A percentile compares a stretch with the other conserved stretches of the same genome.
Conservation (phyloP, 2,797 vertebrate genomes). For the Harpagifer antarcticus region DNA sequence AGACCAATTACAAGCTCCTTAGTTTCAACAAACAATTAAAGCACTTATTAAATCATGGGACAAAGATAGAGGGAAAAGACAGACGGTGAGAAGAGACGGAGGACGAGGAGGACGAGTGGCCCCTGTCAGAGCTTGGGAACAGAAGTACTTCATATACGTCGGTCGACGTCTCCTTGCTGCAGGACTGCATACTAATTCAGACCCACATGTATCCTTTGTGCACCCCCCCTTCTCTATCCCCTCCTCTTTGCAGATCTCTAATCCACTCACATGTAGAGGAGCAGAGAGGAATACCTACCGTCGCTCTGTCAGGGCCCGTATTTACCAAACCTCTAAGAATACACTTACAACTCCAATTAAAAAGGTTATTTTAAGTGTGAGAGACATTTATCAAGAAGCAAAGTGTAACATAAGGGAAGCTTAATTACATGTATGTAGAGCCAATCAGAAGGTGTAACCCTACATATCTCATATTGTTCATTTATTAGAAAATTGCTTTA, state of each 20-base stretch:
- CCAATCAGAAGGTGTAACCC: conserved; percentile 8
- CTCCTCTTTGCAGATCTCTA: neutral
- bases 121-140: conserved; percentile 57
- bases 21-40: neutral
- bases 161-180: conserved; percentile 39
- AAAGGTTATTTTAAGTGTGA: neutral
- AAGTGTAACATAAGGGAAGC: neutral
- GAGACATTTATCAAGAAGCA: neutral
- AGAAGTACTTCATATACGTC: conserved; percentile 64
- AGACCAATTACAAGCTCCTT: neutral
- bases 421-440: neutral
- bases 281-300: neutral
- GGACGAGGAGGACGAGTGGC: conserved; percentile 44
- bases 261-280: neutral
- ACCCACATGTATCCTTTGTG: conserved; percentile 14
- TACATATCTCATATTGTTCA: neutral
- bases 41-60: neutral
- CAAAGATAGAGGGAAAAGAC: neutral
- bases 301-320: neutral
- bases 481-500: neutral
- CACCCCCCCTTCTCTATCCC: neutral
- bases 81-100: conserved; percentile 21
- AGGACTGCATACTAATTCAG: conserved; percentile 53
- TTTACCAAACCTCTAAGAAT: conserved; percentile 19
- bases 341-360: neutral